phyloP scores from a whole-genome alignment of 2,888 invertebrate genomes.

The Ganaspis brasiliensis region DNA sequence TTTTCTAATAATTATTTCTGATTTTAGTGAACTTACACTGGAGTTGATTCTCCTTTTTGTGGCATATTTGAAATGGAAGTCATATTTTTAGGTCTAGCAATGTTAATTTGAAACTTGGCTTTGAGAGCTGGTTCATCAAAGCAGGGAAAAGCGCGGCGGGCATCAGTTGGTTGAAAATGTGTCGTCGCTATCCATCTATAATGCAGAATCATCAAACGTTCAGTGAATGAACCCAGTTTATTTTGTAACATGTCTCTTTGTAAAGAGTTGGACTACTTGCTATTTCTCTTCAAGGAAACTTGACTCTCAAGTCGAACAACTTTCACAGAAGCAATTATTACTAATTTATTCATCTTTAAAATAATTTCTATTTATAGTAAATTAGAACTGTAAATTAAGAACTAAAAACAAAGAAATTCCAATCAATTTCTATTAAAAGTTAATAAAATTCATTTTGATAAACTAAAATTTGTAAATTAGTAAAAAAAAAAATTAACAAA shows the following conservation, averaged over 20 bases:
- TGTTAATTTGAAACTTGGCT: slow-evolving; percentile 68
- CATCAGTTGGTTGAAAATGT: slow-evolving; percentile 64
- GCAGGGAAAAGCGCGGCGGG: slow-evolving; percentile 78
- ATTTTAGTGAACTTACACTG: slow-evolving; percentile 61
- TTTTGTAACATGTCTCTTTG: not conserved
- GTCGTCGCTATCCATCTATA: slow-evolving; percentile 56
- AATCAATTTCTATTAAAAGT: too few relatives aligned
- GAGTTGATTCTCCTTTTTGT: not conserved
- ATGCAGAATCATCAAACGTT: slow-evolving; percentile 16
- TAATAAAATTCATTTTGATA: too few relatives aligned
- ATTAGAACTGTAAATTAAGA: not conserved
- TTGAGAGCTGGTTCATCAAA: slow-evolving; percentile 79
- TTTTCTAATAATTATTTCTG: not conserved
- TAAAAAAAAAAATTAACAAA: not conserved
- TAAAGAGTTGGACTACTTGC: not conserved
- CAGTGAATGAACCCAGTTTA: not conserved
- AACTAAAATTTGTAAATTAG: too few relatives aligned
- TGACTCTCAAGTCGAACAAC: slow-evolving; percentile 10
- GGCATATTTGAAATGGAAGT: slow-evolving; percentile 71
- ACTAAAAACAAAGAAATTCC: too few relatives aligned
- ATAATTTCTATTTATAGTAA: not conserved
- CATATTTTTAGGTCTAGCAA: slow-evolving; percentile 60
- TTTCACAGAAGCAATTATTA: not conserved
- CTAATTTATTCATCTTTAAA: not conserved
- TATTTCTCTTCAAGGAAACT: not conserved